Evolutionary conservation across 2,888 invertebrate species (phyloP).

Genomic region (Frankliniella intonsa): DNA sequence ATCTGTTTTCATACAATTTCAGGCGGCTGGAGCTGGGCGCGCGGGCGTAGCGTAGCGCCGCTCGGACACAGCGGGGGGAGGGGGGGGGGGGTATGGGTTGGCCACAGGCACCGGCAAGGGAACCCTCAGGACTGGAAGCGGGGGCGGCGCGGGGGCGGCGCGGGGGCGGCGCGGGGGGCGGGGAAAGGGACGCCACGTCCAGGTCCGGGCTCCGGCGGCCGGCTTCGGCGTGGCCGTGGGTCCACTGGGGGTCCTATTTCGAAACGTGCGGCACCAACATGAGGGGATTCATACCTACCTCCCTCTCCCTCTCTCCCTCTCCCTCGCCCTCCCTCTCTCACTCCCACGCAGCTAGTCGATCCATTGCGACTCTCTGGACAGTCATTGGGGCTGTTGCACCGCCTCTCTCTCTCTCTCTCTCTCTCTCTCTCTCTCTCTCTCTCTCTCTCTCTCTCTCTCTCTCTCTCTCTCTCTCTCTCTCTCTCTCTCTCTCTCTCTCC

Average conservation of each 20-base stretch:
- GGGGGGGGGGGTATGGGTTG: neutral
- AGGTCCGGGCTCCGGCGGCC: neutral
- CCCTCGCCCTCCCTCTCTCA: neutral
- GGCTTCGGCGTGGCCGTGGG: neutral
- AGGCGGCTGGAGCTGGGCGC: neutral
- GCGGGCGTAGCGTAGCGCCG: neutral
- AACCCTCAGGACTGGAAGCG: too few species aligned
- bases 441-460: too few species aligned
- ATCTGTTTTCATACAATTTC: constrained; percentile 27
- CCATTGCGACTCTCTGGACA: neutral
- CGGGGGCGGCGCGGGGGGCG: neutral
- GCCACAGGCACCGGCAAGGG: too few species aligned
- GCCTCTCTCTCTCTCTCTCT: neutral
- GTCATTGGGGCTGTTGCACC: neutral
- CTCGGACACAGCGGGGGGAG: neutral
- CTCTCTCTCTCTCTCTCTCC: too few species aligned
- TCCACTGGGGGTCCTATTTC: constrained; percentile 9
- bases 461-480: too few species aligned
- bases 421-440: neutral
- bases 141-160: neutral
- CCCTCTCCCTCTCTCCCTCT: neutral
- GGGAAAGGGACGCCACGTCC: neutral
- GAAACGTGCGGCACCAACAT: neutral
- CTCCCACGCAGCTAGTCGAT: neutral
- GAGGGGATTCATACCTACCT: neutral